phyloP scores from a whole-genome alignment of 2,888 invertebrate genomes.

The Taenaris catops region DNA sequence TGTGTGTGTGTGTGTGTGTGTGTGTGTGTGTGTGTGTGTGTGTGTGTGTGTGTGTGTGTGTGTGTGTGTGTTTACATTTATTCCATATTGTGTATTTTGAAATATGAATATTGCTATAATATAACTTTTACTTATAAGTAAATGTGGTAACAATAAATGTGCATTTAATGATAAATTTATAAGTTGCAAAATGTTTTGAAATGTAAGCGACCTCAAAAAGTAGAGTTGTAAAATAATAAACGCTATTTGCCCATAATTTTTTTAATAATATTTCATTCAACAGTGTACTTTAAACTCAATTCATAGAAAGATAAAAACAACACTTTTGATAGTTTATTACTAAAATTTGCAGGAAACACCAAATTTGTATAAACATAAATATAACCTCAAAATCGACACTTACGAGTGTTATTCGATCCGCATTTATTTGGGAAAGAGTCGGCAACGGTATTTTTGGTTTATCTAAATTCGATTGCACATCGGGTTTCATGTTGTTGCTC shows the following conservation, averaged over 20 bases:
- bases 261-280: not conserved
- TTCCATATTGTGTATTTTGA: too few relatives aligned
- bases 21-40: not conserved
- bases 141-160: too few relatives aligned
- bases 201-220: constrained; percentile 15
- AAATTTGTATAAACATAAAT: constrained; percentile 13
- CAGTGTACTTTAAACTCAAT: not conserved
- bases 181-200: constrained; percentile 16
- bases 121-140: too few relatives aligned
- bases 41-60: too few relatives aligned
- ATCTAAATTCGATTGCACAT: constrained; percentile 43
- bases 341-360: constrained; percentile 3
- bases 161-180: too few relatives aligned
- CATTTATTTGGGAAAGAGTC: constrained; percentile 94
- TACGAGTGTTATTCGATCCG: constrained; percentile 94
- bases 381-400: constrained; percentile 43
- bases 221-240: not conserved
- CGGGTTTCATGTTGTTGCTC: constrained; percentile 64
- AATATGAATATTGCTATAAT: too few relatives aligned
- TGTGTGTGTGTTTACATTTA: not conserved
- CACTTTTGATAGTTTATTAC: not conserved
- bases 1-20: too few relatives aligned
- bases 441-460: constrained; percentile 82
- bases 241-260: not conserved
- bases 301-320: too few relatives aligned